Percentiles rank a stretch among this genome's conserved stretches.
These are phyloP conservation scores for Hyperoodon ampullatus DNA, from an alignment of 2,113 vertebrate species.

Conservation along the genomic window DNA sequence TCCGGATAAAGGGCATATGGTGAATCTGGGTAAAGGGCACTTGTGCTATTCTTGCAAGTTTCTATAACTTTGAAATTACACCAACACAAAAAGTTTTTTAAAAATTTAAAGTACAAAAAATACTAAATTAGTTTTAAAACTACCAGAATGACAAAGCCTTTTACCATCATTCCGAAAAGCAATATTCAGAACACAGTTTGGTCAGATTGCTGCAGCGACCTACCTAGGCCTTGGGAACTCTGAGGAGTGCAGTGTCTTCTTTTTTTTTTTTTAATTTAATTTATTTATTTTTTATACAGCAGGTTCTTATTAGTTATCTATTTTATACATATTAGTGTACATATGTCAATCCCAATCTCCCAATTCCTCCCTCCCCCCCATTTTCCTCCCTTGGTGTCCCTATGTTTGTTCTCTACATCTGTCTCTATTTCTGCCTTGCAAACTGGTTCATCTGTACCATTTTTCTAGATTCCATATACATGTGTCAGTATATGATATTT, in stretches of 20 bases:
- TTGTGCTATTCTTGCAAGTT: not conserved
- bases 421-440: too few relatives aligned
- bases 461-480: too few relatives aligned
- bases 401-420: too few relatives aligned
- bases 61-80: not conserved
- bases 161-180: not conserved
- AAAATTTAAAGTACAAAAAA: not conserved
- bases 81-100: not conserved
- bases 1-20: not conserved
- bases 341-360: too few relatives aligned
- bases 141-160: not conserved
- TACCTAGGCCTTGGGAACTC: not conserved
- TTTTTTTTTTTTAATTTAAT: too few relatives aligned
- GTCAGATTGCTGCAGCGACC: not conserved
- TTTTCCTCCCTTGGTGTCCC: too few relatives aligned
- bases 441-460: too few relatives aligned
- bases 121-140: not conserved
- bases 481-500: too few relatives aligned
- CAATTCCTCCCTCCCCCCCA: too few relatives aligned
- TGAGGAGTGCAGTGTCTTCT: not conserved
- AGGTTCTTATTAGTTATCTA: too few relatives aligned
- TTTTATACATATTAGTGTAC: too few relatives aligned
- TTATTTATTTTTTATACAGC: too few relatives aligned
- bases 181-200: not conserved
- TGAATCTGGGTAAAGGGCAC: not conserved